These are phyloP conservation scores for Heterotilapia buettikoferi DNA, from an alignment of 2,113 vertebrate genomes.

Conservation along the genomic window DNA sequence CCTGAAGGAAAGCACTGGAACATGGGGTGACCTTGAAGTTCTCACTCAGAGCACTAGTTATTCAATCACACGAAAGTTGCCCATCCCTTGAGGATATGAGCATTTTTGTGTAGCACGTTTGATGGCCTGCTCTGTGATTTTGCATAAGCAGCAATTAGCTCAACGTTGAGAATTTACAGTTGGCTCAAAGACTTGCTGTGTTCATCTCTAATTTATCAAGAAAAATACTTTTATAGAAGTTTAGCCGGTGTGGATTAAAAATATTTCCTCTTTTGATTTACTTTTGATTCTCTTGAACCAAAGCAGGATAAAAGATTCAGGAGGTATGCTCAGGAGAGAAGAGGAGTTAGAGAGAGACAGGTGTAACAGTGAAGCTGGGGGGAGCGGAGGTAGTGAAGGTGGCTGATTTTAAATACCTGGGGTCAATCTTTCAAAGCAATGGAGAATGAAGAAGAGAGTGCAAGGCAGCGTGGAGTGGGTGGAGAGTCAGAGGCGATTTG, in stretches of 20 bases:
- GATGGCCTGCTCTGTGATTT: background rate
- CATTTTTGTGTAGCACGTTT: background rate
- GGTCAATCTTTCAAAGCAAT: background rate
- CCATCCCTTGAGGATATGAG: background rate
- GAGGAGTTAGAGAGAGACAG: background rate
- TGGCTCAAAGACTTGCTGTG: background rate
- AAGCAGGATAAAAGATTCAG: background rate
- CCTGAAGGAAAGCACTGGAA: background rate
- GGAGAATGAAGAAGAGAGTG: background rate
- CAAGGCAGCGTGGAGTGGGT: background rate
- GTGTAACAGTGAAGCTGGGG: background rate
- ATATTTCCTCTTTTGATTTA: background rate
- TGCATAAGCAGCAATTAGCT: background rate
- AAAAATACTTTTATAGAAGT: background rate
- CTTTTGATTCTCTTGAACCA: background rate
- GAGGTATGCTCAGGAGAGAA: background rate
- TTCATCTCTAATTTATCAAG: background rate
- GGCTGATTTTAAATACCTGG: background rate
- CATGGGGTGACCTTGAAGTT: conserved; percentile 32
- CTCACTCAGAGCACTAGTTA: background rate
- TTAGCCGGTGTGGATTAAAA: background rate
- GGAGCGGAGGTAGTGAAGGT: background rate
- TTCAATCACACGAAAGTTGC: background rate
- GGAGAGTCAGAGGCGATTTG: background rate
- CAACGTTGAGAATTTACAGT: background rate